Evolutionary conservation across 2,113 vertebrate genomes (phyloP).

Genomic region (Rhipidura dahli): DNA sequence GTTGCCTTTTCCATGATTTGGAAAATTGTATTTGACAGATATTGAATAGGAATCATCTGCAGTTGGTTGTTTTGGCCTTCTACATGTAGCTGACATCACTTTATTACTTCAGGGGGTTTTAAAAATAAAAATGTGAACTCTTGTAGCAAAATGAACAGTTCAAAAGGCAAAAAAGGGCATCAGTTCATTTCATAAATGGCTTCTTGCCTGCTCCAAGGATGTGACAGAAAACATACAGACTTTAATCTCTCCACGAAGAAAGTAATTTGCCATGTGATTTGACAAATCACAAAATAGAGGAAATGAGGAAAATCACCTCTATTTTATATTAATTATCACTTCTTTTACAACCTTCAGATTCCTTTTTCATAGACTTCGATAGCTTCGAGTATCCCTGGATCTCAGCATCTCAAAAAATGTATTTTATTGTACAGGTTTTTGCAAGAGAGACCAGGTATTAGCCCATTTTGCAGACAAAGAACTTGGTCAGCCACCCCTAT

Average conservation of each 20-base stretch:
- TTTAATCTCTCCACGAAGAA: not conserved
- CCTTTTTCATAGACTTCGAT: not conserved
- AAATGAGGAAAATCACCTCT: not conserved
- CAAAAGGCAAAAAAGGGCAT: not conserved
- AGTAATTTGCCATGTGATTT: not conserved
- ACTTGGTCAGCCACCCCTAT: not conserved
- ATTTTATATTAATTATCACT: not conserved
- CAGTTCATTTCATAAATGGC: not conserved
- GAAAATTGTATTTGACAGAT: not conserved
- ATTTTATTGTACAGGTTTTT: not conserved
- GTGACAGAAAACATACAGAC: not conserved
- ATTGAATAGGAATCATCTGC: not conserved
- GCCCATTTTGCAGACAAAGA: not conserved
- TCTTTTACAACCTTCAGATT: not conserved
- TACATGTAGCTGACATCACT: not conserved
- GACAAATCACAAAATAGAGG: not conserved
- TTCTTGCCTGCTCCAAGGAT: not conserved
- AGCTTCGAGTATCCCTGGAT: not conserved
- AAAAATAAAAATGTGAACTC: not conserved
- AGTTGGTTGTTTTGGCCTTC: not conserved
- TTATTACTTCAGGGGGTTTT: fast-evolving
- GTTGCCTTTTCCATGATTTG: not conserved
- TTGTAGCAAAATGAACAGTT: not conserved
- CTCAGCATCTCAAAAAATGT: not conserved
- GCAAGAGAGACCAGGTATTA: not conserved